phyloP scores from a whole-genome alignment of 2,113 vertebrate species.

The Chloebia gouldiae region DNA sequence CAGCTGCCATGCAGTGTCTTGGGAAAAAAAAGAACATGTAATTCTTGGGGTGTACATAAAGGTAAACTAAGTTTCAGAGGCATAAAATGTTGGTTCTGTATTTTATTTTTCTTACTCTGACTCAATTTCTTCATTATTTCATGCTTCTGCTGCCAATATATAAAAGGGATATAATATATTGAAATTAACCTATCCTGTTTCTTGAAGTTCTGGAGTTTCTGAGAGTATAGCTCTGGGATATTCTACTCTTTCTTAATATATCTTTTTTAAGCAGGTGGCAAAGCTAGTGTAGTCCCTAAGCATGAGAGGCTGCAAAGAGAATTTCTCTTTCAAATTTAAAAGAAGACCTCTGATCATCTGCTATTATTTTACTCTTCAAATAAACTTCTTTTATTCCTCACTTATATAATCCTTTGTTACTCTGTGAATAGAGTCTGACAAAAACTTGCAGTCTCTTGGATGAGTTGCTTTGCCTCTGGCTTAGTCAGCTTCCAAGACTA shows the following conservation, averaged over 20 bases:
- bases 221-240: not conserved
- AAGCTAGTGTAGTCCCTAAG: not conserved
- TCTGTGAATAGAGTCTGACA: not conserved
- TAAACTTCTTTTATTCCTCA: not conserved
- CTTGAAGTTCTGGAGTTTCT: not conserved
- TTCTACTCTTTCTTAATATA: not conserved
- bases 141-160: not conserved
- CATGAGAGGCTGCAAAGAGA: not conserved
- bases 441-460: not conserved
- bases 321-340: not conserved
- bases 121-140: not conserved
- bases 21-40: not conserved
- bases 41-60: not conserved
- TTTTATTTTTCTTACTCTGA: not conserved
- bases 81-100: not conserved
- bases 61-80: not conserved
- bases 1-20: not conserved
- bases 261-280: not conserved
- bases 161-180: not conserved
- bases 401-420: not conserved
- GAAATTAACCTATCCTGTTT: not conserved
- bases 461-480: not conserved
- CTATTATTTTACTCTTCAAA: conserved; percentile 19
- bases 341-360: not conserved
- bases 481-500: conserved; percentile 12